phyloP scores from a whole-genome alignment of 1,140 invertebrate genomes.

The Drosophila neocordata region DNA sequence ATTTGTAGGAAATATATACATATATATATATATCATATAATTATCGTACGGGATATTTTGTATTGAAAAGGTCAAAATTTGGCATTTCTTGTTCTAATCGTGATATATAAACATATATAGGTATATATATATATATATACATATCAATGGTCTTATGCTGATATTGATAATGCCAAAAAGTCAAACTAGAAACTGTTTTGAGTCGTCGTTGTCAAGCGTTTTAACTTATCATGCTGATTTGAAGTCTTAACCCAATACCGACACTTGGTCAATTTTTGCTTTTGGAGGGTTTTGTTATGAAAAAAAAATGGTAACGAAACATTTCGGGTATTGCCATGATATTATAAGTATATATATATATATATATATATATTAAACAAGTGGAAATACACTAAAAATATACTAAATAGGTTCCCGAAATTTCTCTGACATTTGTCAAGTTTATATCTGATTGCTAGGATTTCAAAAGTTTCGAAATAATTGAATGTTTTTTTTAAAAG shows the following conservation, averaged over 20 bases:
- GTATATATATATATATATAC: background rate
- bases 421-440: background rate
- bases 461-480: no score
- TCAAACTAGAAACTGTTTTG: conserved; percentile 5
- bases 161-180: background rate
- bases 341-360: no score
- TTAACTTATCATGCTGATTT: conserved; percentile 57
- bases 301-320: background rate
- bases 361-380: background rate
- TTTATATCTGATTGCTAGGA: no score
- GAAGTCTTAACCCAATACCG: conserved; percentile 14
- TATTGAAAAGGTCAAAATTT: conserved; percentile 31
- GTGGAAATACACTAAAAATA: background rate
- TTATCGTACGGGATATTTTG: no score
- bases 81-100: background rate
- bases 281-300: conserved; percentile 11
- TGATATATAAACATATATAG: background rate
- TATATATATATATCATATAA: background rate
- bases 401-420: background rate
- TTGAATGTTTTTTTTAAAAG: no score
- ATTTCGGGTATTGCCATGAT: background rate
- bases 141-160: background rate
- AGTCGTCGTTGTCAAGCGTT: conserved; percentile 16
- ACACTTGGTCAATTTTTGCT: conserved; percentile 11
- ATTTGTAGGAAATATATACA: background rate